Percentiles rank a stretch among this genome's conserved stretches.
Conservation (phyloP, 2,888 invertebrate species). For the Meta bourneti region DNA sequence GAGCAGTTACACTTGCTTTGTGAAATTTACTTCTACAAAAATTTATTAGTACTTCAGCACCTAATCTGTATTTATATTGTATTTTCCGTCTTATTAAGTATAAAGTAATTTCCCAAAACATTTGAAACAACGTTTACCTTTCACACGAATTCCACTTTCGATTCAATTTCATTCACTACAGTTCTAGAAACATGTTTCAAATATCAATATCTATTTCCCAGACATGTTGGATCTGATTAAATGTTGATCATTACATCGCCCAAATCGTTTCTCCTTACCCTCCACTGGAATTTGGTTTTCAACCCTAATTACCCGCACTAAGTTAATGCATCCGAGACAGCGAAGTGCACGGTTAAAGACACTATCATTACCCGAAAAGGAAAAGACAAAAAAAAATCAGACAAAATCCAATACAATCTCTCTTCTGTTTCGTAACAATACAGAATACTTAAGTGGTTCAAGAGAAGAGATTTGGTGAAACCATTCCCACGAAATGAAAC, state of each 20-base stretch:
- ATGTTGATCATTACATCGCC: background rate
- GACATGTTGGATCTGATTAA: no score
- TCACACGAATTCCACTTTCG: no score
- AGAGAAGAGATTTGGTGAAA: conserved; percentile 3
- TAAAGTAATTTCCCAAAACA: no score
- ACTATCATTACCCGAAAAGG: background rate
- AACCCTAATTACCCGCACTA: background rate
- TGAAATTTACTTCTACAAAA: no score
- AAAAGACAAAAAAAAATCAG: background rate
- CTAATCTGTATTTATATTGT: no score
- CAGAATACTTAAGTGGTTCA: conserved; percentile 4
- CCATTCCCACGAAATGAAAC: conserved; percentile 22
- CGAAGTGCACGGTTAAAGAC: background rate
- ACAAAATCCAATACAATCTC: conserved; percentile 18
- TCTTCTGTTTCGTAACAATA: conserved; percentile 23
- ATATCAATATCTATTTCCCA: no score
- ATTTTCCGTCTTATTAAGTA: no score
- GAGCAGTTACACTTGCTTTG: no score
- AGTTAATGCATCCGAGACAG: background rate
- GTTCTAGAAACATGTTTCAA: no score
- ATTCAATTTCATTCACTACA: no score
- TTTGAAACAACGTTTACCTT: no score
- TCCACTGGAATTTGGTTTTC: background rate
- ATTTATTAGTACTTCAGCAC: no score
- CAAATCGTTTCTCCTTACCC: background rate